Evolutionary conservation across 2,888 invertebrate genomes (phyloP).

Genomic region (Marronus borbonicus): DNA sequence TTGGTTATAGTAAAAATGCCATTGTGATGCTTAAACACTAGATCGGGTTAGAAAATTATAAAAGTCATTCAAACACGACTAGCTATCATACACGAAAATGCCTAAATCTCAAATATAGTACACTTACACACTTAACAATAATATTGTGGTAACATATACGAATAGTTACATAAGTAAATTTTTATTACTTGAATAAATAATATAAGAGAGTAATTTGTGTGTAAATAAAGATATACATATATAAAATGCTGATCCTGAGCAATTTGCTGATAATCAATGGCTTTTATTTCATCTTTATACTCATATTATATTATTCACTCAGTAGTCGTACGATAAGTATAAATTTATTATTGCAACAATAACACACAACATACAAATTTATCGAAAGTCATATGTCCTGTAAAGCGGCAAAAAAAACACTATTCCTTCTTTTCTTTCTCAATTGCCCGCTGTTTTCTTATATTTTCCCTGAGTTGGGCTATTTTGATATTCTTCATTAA

Average conservation of each 20-base stretch:
- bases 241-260: constrained; percentile 9
- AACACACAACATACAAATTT: constrained; percentile 17
- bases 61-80: constrained; percentile 34
- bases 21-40: constrained; percentile 37
- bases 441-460: constrained; percentile 69
- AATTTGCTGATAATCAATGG: not conserved
- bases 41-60: constrained; percentile 25
- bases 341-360: constrained; percentile 3
- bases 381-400: not conserved
- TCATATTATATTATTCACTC: constrained; percentile 22
- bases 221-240: not conserved
- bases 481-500: constrained; percentile 89
- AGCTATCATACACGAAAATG: constrained; percentile 13
- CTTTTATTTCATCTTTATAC: not conserved
- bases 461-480: constrained; percentile 83
- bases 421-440: constrained; percentile 71
- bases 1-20: constrained; percentile 31
- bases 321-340: constrained; percentile 3
- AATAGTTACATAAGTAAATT: constrained; percentile 3
- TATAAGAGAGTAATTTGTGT: constrained; percentile 10
- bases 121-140: not conserved
- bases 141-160: constrained; percentile 28
- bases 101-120: constrained; percentile 10
- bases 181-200: constrained; percentile 11
- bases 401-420: not conserved